Evolutionary conservation across 2,113 vertebrate genomes (phyloP).

Genomic region (Stegastes partitus): DNA sequence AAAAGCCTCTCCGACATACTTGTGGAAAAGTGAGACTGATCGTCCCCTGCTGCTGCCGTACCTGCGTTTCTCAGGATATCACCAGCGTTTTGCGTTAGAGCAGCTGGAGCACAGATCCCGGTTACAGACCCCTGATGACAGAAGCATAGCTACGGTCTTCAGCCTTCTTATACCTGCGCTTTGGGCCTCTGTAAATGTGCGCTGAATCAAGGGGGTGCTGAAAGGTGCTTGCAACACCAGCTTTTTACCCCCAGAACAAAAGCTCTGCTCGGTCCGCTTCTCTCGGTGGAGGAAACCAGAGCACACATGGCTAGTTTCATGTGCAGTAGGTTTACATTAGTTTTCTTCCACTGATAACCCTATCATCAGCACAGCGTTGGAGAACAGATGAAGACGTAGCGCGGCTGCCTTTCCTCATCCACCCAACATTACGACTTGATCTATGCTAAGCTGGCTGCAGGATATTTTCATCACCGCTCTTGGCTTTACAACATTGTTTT

Average conservation of each 20-base stretch:
- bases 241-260: conserved; percentile 38
- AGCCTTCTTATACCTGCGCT: conserved; percentile 56
- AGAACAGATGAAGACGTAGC: conserved; percentile 53
- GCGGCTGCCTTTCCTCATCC: conserved; percentile 59
- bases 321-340: conserved; percentile 64
- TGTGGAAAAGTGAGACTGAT: conserved; percentile 25
- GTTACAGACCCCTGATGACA: conserved; percentile 65
- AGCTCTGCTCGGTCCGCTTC: conserved; percentile 12
- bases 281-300: conserved; percentile 22
- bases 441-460: conserved; percentile 45
- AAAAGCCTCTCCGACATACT: conserved; percentile 7
- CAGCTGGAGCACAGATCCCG: conserved; percentile 70
- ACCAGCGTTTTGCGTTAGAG: conserved; percentile 39
- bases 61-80: conserved; percentile 54
- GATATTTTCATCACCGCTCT: conserved; percentile 63
- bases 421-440: conserved; percentile 44
- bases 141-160: conserved; percentile 61
- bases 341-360: conserved; percentile 75
- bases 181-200: conserved; percentile 60
- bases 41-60: conserved; percentile 24
- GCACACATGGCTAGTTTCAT: conserved; percentile 69
- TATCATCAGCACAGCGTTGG: conserved; percentile 70
- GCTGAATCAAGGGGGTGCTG: conserved; percentile 75
- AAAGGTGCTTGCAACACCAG: conserved; percentile 74
- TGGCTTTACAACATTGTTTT: conserved; percentile 47